Percentiles rank a stretch among this genome's conserved stretches.
phyloP scores from a whole-genome alignment of 2,113 vertebrate species.

The Pollachius pollachius region DNA sequence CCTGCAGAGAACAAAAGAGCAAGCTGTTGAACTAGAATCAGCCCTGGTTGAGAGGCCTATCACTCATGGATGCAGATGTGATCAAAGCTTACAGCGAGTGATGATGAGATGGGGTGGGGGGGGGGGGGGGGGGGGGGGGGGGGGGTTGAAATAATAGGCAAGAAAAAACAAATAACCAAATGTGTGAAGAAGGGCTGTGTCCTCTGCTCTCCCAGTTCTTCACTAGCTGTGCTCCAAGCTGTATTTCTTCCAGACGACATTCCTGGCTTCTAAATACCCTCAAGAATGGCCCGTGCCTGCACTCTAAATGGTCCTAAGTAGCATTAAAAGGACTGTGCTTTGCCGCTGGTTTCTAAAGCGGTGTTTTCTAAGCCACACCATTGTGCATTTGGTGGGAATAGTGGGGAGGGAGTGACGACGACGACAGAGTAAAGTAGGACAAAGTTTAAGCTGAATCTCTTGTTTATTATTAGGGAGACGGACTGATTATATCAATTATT shows the following conservation, averaged over 20 bases:
- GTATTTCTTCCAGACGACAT: conserved; percentile 55
- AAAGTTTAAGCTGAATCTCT: too few species aligned
- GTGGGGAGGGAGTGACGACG: too few species aligned
- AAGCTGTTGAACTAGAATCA: not conserved
- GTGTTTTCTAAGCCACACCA: conserved; percentile 2
- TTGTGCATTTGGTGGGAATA: not conserved
- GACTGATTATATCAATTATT: too few species aligned
- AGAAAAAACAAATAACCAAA: not conserved
- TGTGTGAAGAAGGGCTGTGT: conserved; percentile 7
- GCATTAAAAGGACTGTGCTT: conserved; percentile 37
- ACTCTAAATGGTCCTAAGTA: conserved; percentile 63
- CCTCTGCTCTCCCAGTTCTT: not conserved
- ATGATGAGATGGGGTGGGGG: conserved; percentile 22
- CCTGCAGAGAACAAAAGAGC: not conserved
- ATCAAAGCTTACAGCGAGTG: conserved; percentile 11
- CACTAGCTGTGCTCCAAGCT: conserved; percentile 3
- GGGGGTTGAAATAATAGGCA: too few species aligned
- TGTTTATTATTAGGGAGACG: too few species aligned
- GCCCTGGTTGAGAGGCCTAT: conserved; percentile 5
- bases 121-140: conserved; percentile 21
- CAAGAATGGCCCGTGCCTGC: conserved; percentile 60
- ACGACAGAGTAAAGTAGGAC: too few species aligned
- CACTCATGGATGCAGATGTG: conserved; percentile 28
- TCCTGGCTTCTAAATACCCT: conserved; percentile 64
- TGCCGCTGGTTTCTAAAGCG: conserved; percentile 25